Evolutionary conservation across 1,140 invertebrate genomes (phyloP).

Genomic region (Drosophila rhopaloa): DNA sequence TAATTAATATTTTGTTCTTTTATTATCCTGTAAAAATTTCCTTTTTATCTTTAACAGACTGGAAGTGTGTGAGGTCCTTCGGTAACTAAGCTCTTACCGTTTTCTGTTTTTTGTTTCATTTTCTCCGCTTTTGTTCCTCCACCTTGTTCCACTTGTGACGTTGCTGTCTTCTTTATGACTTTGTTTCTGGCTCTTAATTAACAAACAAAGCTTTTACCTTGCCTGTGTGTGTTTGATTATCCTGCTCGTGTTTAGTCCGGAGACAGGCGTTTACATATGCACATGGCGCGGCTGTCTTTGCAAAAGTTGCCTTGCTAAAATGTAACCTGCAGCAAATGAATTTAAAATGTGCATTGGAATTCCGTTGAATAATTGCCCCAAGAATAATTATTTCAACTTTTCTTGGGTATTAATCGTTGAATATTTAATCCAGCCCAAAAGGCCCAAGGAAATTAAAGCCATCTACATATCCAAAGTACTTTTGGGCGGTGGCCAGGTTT

Average conservation of each 20-base stretch:
- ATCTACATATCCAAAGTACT: conserved; percentile 4
- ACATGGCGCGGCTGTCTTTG: conserved; percentile 28
- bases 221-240: conserved; percentile 57
- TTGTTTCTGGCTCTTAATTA: conserved; percentile 80
- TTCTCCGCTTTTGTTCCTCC: conserved; percentile 27
- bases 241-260: conserved; percentile 49
- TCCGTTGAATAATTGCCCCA: conserved; percentile 9
- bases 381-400: conserved; percentile 29
- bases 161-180: conserved; percentile 71
- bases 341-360: conserved; percentile 39
- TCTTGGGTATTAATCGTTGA: conserved; percentile 16
- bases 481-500: conserved; percentile 19
- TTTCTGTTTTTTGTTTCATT: conserved; percentile 11
- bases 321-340: conserved; percentile 33
- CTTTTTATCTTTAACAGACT: neutral
- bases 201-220: conserved; percentile 64
- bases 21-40: neutral
- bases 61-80: neutral
- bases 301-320: conserved; percentile 2
- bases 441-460: conserved; percentile 1
- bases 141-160: conserved; percentile 27
- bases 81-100: neutral
- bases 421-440: conserved; percentile 12
- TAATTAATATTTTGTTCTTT: neutral
- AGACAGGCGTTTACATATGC: conserved; percentile 45